phyloP scores from a whole-genome alignment of 1,140 invertebrate genomes.

The Drosophila rhopaloa region DNA sequence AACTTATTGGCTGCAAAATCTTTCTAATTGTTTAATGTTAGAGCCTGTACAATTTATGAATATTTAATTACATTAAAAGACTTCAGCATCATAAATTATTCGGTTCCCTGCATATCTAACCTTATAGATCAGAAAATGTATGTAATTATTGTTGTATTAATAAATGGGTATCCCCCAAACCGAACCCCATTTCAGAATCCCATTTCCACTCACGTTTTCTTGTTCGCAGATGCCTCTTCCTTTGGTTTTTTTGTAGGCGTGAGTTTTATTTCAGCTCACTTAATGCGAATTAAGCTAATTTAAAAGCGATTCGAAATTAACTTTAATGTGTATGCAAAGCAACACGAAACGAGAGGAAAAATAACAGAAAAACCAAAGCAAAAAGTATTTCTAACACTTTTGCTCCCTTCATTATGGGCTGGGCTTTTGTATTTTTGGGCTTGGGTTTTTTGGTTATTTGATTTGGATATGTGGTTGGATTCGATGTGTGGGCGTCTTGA shows the following conservation, averaged over 20 bases:
- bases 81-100: neutral
- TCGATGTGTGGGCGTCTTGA: constrained; percentile 71
- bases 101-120: neutral
- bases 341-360: constrained; percentile 24
- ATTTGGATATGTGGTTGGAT: constrained; percentile 36
- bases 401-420: constrained; percentile 25
- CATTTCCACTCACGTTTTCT: constrained; percentile 34
- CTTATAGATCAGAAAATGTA: neutral
- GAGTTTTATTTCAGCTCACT: constrained; percentile 77
- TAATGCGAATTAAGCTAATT: constrained; percentile 84
- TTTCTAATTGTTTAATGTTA: too few species aligned
- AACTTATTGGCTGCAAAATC: too few species aligned
- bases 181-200: constrained; percentile 3
- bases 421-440: constrained; percentile 14
- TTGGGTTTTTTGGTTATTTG: constrained; percentile 9
- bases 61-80: too few species aligned
- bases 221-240: constrained; percentile 24
- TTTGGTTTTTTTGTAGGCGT: constrained; percentile 64
- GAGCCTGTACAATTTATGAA: too few species aligned
- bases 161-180: constrained; percentile 6
- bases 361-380: constrained; percentile 18
- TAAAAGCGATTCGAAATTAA: constrained; percentile 84
- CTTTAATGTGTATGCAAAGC: constrained; percentile 70
- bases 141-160: neutral
- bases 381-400: constrained; percentile 50